Evolutionary conservation across 2,113 vertebrate genomes (phyloP), one percentile per base, ranked within the genome.

Genomic region (Sarotherodon lohbergeri): DNA sequence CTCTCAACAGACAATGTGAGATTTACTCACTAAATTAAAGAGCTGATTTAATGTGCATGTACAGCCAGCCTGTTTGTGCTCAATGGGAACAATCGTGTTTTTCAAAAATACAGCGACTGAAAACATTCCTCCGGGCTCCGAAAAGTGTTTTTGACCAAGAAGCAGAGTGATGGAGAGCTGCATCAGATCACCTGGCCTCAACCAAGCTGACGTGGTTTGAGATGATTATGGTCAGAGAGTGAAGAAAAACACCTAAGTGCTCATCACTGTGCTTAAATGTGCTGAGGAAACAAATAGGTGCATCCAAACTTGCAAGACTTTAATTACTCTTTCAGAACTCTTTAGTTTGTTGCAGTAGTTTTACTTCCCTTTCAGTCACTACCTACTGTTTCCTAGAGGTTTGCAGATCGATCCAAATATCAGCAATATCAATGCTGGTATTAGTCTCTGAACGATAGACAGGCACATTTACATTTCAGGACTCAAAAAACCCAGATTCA

Each of bases 361-460:
- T 48, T 27, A 1, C 13, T 29, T 48, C 22, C 14, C 24, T 48
- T 76, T 48, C 9, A 46, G 41, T 27, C 41, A 73, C 41, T 4
- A 76, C 1, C 68, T n/a, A n/a, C 32, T 36, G 32, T 66, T 27
- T 43, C 66, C n/a, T 9, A 7, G 34, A 39, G 17, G 11, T 66
- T 39, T 66, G 32, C 34, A 5, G 61, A 39, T 66, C 6, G 10
- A 66, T 66, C 34, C 34, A 66, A 66, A 66, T 66, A 63, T 36
- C 59, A 66, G 0, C 17, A 36, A n/a, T 12, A 63, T 63, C 19
- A 63, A n/a, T 63, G 32, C 32, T 63, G 32, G 0, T 66, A n/a
- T 66, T 36, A 36, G 17, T 36, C 12, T n/a, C 32, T 4, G 61
- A 36, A 36, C 61, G 4, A 12, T 12, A 36, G 2, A 36, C 61